These are phyloP conservation scores for Arizona elegans DNA, from an alignment of 2,113 vertebrate species.

Conservation along the genomic window DNA sequence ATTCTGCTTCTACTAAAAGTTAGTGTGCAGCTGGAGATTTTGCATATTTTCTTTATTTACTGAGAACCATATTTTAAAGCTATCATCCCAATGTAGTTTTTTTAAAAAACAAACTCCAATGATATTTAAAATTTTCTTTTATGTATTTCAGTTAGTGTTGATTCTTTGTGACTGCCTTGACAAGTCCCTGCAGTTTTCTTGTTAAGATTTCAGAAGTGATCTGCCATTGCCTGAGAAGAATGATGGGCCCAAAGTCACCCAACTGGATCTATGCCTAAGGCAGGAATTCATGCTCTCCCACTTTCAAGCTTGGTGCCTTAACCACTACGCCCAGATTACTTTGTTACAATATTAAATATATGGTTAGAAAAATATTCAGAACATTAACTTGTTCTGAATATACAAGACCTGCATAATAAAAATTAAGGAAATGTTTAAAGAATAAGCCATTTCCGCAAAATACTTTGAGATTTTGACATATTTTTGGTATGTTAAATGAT, in stretches of 20 bases:
- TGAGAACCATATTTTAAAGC: background rate
- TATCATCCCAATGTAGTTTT: background rate
- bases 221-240: background rate
- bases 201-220: background rate
- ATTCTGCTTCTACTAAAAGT: background rate
- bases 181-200: background rate
- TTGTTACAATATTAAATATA: background rate
- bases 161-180: background rate
- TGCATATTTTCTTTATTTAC: background rate
- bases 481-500: background rate
- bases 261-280: background rate
- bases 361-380: background rate
- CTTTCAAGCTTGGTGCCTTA: background rate
- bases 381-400: background rate
- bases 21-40: background rate
- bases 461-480: background rate
- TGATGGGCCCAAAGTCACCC: background rate
- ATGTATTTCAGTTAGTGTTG: background rate
- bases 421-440: background rate
- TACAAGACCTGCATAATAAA: background rate
- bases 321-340: background rate
- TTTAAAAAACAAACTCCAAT: background rate
- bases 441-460: background rate
- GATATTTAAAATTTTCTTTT: background rate
- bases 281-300: background rate